Percentiles rank a stretch among this genome's conserved stretches.
phyloP scores from a whole-genome alignment of 2,113 vertebrate species.

The Dipodomys merriami region DNA sequence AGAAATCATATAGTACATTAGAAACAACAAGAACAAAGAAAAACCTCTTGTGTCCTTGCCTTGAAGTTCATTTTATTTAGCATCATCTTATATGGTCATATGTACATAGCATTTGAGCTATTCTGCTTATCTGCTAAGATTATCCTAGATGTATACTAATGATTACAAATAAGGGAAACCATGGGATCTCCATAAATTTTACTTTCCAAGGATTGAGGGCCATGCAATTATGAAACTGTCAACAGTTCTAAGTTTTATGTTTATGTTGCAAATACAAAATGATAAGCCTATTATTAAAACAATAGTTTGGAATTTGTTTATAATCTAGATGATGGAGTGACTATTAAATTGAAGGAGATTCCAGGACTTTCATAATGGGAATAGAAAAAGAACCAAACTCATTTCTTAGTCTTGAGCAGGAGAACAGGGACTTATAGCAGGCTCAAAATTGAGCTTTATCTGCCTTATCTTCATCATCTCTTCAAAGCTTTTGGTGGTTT shows the following conservation, averaged over 20 bases:
- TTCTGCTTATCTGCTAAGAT: too few species aligned
- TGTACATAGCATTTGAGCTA: too few species aligned
- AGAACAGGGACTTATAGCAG: conserved; percentile 10
- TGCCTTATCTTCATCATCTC: conserved; percentile 91
- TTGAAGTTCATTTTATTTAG: too few species aligned
- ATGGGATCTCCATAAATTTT: neutral
- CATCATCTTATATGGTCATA: too few species aligned
- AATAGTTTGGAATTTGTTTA: conserved; percentile 59
- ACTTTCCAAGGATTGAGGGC: conserved; percentile 19
- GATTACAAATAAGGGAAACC: too few species aligned
- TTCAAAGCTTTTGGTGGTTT: conserved; percentile 92
- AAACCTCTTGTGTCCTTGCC: too few species aligned
- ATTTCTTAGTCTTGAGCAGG: conserved; percentile 52
- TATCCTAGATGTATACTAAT: too few species aligned
- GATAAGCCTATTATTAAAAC: conserved; percentile 38
- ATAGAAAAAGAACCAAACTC: conserved; percentile 55
- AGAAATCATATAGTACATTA: too few species aligned
- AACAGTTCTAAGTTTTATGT: conserved; percentile 63
- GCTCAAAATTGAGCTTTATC: conserved; percentile 62
- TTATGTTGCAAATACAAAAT: conserved; percentile 71
- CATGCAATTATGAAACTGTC: conserved; percentile 44
- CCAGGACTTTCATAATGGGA: conserved; percentile 55
- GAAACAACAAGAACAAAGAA: too few species aligned
- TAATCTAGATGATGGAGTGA: conserved; percentile 50
- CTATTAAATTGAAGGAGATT: conserved; percentile 62